Evolutionary conservation across 2,797 vertebrate genomes (phyloP).

Genomic region (Crypturellus tataupa): DNA sequence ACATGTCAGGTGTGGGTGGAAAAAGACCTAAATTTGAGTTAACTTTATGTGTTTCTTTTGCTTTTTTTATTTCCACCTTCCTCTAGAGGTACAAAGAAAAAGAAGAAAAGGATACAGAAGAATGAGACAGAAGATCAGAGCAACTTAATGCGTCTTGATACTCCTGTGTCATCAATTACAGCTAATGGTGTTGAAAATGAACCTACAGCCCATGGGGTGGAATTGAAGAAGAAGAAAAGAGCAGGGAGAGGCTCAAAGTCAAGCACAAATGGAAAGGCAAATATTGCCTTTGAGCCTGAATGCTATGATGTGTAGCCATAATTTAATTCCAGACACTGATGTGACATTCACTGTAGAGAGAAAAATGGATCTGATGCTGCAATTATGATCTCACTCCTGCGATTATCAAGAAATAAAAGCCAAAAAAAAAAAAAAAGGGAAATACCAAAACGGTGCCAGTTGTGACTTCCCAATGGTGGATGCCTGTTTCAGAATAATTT

Average conservation of each 20-base stretch:
- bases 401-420: background rate
- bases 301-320: constrained; percentile 37
- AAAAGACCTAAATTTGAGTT: constrained; percentile 59
- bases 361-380: background rate
- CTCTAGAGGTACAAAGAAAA: constrained; percentile 78
- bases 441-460: background rate
- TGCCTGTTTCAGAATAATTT: background rate
- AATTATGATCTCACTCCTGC: background rate
- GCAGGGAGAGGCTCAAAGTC: constrained; percentile 66
- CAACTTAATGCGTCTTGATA: constrained; percentile 60
- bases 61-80: constrained; percentile 53
- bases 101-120: constrained; percentile 82
- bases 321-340: background rate
- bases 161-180: constrained; percentile 55
- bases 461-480: background rate
- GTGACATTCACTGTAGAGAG: accelerated
- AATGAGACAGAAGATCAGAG: constrained; percentile 60
- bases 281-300: constrained; percentile 82
- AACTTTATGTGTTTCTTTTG: constrained; percentile 56
- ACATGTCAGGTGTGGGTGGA: constrained; percentile 43
- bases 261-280: constrained; percentile 80
- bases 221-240: constrained; percentile 77
- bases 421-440: background rate
- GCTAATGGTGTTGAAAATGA: constrained; percentile 63
- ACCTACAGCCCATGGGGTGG: constrained; percentile 10